Conservation (phyloP, 1,140 invertebrate genomes). For the Hirudo medicinalis region DNA sequence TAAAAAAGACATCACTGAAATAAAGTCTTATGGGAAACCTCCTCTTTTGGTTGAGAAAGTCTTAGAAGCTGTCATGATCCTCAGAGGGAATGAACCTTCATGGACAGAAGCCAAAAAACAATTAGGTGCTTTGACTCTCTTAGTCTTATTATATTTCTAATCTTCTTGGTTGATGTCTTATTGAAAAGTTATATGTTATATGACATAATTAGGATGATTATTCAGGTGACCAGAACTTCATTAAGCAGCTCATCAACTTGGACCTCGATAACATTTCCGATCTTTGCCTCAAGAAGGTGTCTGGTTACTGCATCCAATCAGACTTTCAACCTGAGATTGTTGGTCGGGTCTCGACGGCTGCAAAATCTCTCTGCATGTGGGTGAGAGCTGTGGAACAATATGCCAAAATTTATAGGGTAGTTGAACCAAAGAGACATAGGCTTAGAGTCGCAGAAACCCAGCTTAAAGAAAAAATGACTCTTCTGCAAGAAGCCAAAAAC, state of each 20-base stretch:
- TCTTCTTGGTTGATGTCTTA: not conserved
- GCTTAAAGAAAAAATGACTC: conserved; percentile 60
- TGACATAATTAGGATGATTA: conserved; percentile 10
- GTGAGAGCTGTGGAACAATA: conserved; percentile 80
- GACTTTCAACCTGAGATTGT: conserved; percentile 73
- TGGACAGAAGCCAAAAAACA: conserved; percentile 73
- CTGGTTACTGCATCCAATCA: conserved; percentile 58
- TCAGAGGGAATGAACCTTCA: conserved; percentile 59
- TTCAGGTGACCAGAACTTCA: conserved; percentile 42
- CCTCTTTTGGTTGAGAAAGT: conserved; percentile 72
- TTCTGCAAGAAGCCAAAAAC: conserved; percentile 56
- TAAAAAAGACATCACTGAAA: conserved; percentile 73
- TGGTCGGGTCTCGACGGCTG: conserved; percentile 50
- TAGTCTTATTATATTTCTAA: not conserved
- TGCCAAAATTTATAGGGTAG: conserved; percentile 66
- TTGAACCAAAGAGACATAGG: conserved; percentile 65
- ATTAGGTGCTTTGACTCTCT: conserved; percentile 44
- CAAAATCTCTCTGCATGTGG: conserved; percentile 73
- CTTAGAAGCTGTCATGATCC: conserved; percentile 72
- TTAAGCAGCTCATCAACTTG: conserved; percentile 59
- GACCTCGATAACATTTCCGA: conserved; percentile 75
- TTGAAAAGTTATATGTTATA: not conserved
- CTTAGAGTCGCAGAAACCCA: conserved; percentile 56
- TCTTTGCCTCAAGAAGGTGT: conserved; percentile 63
- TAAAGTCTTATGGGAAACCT: conserved; percentile 69